Evolutionary conservation across 2,888 invertebrate species (phyloP), one percentile per base, ranked within the genome.

Genomic region (Strigamia maritima): DNA sequence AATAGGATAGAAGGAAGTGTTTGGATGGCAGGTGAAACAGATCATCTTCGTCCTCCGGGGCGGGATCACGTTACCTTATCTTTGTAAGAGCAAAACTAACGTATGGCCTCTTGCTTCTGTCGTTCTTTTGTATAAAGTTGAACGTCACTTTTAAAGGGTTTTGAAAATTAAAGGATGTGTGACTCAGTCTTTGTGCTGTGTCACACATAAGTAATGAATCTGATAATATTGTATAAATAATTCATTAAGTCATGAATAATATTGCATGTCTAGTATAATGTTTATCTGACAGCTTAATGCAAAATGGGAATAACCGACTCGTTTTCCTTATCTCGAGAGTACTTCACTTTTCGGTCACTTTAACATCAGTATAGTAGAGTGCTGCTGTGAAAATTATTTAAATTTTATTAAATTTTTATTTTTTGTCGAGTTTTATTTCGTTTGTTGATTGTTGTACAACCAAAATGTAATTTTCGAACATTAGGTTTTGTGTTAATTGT

Each of bases 21-120:
- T 60, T 60, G 60, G 60, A 24, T 60, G 60, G 60, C 60, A 60
- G 60, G 60, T 60, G 60, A 60, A 60, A 60, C 60, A 60, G 60
- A 60, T 60, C 60, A 60, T 60, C 60, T 60, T 60, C 60, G 60
- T 60, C 60, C 60, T 60, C 60, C 60, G 60, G 60, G 60, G 60
- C 14, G 60, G 60, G 60, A 60, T 60, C 60, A 60, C 19, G 60
- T 60, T 60, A 60, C 60, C 60, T 60, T 60, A 60, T 60, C 60
- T 60, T 24, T 60, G 22, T 60, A 60, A 60, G 60, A 60, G 60
- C 60, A 60, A 60, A 60, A 60, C 60, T 60, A 60, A 60, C 60
- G 24, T 60, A 60, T 60, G 60, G 60, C 60, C 60, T 60, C 60
- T 60, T 60, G 22, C 24, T 60, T 24, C 60, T 60, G 60, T 60